A percentile compares a stretch with the other conserved stretches of the same genome.
These are phyloP conservation scores for Gymnocheta viridis DNA, from an alignment of 2,888 invertebrate species.

Conservation along the genomic window DNA sequence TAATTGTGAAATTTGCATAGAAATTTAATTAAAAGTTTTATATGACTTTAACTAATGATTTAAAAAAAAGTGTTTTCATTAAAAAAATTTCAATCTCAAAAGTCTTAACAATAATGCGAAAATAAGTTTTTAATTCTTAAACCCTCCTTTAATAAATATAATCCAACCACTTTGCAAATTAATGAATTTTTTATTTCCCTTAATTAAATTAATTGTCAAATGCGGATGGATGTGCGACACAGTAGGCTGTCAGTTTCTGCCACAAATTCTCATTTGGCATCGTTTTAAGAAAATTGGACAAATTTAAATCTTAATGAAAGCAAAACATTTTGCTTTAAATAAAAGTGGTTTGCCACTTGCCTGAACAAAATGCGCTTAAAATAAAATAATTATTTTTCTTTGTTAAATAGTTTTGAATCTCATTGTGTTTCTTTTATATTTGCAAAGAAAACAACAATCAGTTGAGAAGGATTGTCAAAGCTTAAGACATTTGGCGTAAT, in stretches of 20 bases:
- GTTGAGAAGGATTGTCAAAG: background rate
- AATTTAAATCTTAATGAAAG: slow-evolving; percentile 2
- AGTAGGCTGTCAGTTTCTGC: background rate
- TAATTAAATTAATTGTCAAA: slow-evolving; percentile 17
- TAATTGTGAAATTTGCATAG: background rate
- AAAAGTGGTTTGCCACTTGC: slow-evolving; percentile 1
- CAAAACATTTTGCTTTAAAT: background rate
- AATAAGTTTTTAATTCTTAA: background rate
- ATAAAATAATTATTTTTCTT: background rate
- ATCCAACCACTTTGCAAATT: background rate
- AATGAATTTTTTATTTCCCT: background rate
- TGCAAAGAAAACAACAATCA: background rate
- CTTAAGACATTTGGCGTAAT: background rate
- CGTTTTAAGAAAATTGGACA: slow-evolving; percentile 5
- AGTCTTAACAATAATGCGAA: background rate
- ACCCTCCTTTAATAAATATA: background rate
- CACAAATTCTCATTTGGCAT: slow-evolving; percentile 1
- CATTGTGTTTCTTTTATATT: background rate
- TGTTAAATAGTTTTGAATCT: slow-evolving; percentile 1
- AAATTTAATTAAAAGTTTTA: background rate
- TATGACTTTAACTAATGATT: background rate
- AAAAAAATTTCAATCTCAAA: background rate
- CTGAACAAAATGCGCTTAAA: background rate
- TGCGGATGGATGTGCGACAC: background rate
- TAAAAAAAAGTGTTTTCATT: background rate